phyloP scores from a whole-genome alignment of 2,888 invertebrate genomes.

The Phyllotreta striolata region DNA sequence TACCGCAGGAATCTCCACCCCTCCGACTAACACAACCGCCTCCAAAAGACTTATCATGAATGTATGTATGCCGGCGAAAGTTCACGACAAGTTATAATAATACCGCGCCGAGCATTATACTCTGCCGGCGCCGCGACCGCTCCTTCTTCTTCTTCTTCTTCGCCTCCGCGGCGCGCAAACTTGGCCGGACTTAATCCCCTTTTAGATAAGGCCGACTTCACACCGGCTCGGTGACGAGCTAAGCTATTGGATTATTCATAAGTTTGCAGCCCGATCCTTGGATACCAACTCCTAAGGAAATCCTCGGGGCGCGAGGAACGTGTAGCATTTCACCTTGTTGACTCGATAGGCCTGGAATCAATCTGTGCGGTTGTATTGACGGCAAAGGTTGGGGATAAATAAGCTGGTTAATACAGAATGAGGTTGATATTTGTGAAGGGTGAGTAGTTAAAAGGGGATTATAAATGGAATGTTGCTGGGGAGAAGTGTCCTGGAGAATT shows the following conservation, averaged over 20 bases:
- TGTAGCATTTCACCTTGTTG: too few species aligned
- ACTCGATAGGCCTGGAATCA: too few species aligned
- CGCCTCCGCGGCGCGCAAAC: slow-evolving; percentile 47
- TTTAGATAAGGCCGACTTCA: slow-evolving; percentile 59
- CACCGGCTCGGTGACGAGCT: slow-evolving; percentile 58
- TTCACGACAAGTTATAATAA: slow-evolving; percentile 57
- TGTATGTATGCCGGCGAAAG: slow-evolving; percentile 58
- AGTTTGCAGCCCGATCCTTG: slow-evolving; percentile 58
- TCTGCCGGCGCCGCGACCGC: slow-evolving; percentile 36
- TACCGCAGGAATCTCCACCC: neutral
- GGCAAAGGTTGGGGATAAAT: too few species aligned
- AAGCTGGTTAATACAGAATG: too few species aligned
- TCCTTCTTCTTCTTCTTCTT: slow-evolving; percentile 34
- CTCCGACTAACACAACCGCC: slow-evolving; percentile 19
- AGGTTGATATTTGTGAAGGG: too few species aligned
- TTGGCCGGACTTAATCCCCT: slow-evolving; percentile 58
- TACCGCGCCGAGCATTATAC: slow-evolving; percentile 48
- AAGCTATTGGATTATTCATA: slow-evolving; percentile 61
- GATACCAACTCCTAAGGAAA: slow-evolving; percentile 56
- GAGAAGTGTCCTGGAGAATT: too few species aligned
- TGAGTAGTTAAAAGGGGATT: too few species aligned
- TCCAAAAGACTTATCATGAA: slow-evolving; percentile 54
- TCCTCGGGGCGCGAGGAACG: too few species aligned
- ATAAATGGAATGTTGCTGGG: too few species aligned
- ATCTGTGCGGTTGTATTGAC: too few species aligned